Percentiles rank a stretch among this genome's conserved stretches.
These are phyloP conservation scores for Ascidia mentula DNA, from an alignment of 23 tunicate species.

Conservation along the genomic window DNA sequence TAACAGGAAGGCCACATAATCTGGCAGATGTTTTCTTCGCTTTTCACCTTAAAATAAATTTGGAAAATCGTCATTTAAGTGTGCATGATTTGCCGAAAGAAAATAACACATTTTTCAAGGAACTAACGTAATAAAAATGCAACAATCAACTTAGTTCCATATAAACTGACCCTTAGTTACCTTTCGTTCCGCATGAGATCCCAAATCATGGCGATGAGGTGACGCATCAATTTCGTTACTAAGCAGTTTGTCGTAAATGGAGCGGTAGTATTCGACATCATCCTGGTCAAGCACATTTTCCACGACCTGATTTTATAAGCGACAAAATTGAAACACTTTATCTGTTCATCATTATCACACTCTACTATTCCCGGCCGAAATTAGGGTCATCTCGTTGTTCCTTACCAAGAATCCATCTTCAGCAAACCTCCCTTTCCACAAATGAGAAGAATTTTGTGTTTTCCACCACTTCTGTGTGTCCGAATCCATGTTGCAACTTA, in stretches of 20 bases:
- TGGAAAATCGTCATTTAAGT: no score
- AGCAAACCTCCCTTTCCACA: not conserved
- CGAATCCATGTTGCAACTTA: not conserved
- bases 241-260: conserved; percentile 42
- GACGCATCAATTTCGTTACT: conserved; percentile 28
- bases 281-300: conserved; percentile 23
- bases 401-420: conserved; percentile 4
- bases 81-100: no score
- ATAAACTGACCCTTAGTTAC: no score
- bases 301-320: conserved; percentile 56
- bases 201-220: conserved; percentile 67
- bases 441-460: not conserved
- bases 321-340: not conserved
- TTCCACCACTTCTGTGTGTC: not conserved
- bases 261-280: conserved; percentile 34
- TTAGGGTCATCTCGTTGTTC: no score
- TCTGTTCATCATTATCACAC: no score
- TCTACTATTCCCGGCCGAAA: no score
- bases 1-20: conserved; percentile 78
- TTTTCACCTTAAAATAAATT: conserved; percentile 31
- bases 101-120: no score
- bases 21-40: conserved; percentile 71
- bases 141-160: no score
- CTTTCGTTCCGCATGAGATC: conserved; percentile 48
- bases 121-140: not conserved